Evolutionary conservation across 1,140 invertebrate genomes (phyloP).

Genomic region (Araneus ventricosus): DNA sequence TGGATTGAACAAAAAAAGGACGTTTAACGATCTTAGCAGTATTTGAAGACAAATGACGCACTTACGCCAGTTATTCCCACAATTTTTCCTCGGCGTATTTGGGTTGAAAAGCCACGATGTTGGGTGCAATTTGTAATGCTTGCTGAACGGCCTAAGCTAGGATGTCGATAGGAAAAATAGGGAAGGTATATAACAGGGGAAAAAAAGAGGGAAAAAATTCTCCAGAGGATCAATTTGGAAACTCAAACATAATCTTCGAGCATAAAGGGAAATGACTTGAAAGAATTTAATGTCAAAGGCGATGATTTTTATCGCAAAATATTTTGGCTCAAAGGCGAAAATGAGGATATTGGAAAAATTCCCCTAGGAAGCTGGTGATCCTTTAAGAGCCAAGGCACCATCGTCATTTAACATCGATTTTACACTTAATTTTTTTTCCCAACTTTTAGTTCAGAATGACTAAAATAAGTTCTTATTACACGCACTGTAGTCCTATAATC

Average conservation of each 20-base stretch:
- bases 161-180: background rate
- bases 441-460: background rate
- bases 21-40: background rate
- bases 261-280: constrained; percentile 60
- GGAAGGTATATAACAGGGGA: no score
- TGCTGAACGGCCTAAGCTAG: constrained; percentile 8
- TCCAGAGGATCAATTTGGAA: constrained; percentile 50
- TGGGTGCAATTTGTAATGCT: constrained; percentile 25
- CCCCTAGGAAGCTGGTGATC: background rate
- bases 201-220: background rate
- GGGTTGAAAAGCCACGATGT: constrained; percentile 1
- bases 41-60: background rate
- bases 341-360: constrained; percentile 46
- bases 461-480: background rate
- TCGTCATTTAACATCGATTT: constrained; percentile 55
- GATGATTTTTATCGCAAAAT: constrained; percentile 60
- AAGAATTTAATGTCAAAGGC: constrained; percentile 57
- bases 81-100: background rate
- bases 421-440: constrained; percentile 1
- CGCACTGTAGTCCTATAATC: no score
- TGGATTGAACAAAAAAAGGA: background rate
- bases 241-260: constrained; percentile 53
- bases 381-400: constrained; percentile 19
- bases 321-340: constrained; percentile 13
- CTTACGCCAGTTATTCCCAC: constrained; percentile 13